phyloP scores from a whole-genome alignment of 2,113 vertebrate species.

The Australoheros scitulus region DNA sequence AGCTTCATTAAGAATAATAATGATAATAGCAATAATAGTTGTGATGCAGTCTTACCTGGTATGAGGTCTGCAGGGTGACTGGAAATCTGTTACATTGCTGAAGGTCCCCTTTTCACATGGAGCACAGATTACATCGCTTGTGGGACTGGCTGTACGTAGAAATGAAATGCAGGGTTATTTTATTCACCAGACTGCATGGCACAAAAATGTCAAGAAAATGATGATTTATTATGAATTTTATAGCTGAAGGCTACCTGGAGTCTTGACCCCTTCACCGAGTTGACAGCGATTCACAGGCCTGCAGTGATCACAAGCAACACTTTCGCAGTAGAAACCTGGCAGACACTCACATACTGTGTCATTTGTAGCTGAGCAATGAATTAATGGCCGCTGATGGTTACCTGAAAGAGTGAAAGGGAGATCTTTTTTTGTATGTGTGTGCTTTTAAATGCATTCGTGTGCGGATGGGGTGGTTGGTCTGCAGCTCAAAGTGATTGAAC shows the following conservation, averaged over 20 bases:
- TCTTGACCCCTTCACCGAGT: constrained; percentile 52
- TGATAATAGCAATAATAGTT: neutral
- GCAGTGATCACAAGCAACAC: constrained; percentile 48
- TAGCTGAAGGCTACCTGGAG: constrained; percentile 32
- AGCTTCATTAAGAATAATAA: constrained; percentile 1
- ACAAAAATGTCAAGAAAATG: neutral
- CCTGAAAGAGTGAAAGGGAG: constrained; percentile 30
- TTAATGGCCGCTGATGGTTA: fast-evolving
- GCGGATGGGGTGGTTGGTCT: neutral
- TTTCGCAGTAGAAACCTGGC: constrained; percentile 56
- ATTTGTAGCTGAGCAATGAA: constrained; percentile 14
- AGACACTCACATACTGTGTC: constrained; percentile 68
- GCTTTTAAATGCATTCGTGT: neutral
- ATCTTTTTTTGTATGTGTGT: neutral
- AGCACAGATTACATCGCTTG: constrained; percentile 49
- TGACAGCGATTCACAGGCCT: fast-evolving
- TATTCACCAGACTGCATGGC: neutral
- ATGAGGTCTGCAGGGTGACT: constrained; percentile 58
- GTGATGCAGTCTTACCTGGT: constrained; percentile 51
- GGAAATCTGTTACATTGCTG: constrained; percentile 62
- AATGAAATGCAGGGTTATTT: neutral
- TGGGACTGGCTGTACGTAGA: constrained; percentile 44
- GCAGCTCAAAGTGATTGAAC: neutral
- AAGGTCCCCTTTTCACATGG: constrained; percentile 58
- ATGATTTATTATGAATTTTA: neutral